Conservation (phyloP, 2,113 vertebrate species). For the Cercocebus atys region DNA sequence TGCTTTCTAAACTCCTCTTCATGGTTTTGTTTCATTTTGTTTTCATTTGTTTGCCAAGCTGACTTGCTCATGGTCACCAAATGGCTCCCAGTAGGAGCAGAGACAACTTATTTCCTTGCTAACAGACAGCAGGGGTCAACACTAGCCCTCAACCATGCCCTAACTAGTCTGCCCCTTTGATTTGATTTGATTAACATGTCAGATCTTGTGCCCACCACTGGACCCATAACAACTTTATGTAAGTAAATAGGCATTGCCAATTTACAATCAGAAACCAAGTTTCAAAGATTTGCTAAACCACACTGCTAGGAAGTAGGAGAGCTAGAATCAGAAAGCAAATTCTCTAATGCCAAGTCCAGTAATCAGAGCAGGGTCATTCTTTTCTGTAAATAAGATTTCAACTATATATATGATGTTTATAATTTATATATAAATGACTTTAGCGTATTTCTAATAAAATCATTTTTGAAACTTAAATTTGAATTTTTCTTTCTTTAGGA, state of each 20-base stretch:
- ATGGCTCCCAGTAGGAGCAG: not conserved
- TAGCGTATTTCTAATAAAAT: not conserved
- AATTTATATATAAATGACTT: not conserved
- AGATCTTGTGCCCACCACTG: not conserved
- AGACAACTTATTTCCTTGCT: not conserved
- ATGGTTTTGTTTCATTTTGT: not conserved
- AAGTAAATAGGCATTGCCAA: not conserved
- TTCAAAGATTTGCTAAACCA: not conserved
- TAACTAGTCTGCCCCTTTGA: not conserved
- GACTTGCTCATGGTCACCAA: not conserved
- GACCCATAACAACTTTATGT: not conserved
- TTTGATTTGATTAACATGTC: not conserved
- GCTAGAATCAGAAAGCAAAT: not conserved
- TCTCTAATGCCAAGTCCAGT: not conserved
- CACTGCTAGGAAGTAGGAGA: not conserved
- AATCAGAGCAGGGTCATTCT: not conserved
- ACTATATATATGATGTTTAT: no score
- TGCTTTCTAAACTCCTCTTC: not conserved
- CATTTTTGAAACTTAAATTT: not conserved
- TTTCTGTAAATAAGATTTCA: not conserved
- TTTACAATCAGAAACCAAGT: not conserved
- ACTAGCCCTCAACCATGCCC: accelerated
- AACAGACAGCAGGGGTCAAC: not conserved
- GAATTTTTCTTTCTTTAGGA: not conserved
- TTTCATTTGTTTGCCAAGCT: not conserved